These are phyloP conservation scores for Eupeodes latifasciatus DNA, from an alignment of 2,888 invertebrate genomes.

Conservation along the genomic window DNA sequence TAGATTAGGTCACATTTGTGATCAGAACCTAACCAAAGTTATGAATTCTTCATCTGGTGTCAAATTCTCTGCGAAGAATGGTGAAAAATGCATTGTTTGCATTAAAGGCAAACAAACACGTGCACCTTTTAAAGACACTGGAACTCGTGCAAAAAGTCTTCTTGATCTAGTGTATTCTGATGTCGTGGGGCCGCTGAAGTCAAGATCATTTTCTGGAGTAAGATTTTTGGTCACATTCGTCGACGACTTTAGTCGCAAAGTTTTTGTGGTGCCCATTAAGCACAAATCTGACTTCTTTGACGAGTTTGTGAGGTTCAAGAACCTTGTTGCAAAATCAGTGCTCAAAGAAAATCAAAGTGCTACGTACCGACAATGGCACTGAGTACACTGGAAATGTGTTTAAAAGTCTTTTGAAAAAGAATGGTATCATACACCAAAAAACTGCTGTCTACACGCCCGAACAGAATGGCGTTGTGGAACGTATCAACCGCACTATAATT, in stretches of 20 bases:
- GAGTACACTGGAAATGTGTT: constrained; percentile 69
- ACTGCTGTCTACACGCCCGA: constrained; percentile 73
- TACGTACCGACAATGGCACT: constrained; percentile 72
- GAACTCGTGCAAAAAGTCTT: constrained; percentile 68
- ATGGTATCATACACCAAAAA: constrained; percentile 76
- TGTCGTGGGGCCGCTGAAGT: constrained; percentile 81
- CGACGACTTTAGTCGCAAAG: constrained; percentile 78
- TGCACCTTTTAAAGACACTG: constrained; percentile 69
- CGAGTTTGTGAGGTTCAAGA: constrained; percentile 72
- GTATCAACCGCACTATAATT: constrained; percentile 73
- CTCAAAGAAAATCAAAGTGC: constrained; percentile 66
- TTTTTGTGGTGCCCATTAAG: constrained; percentile 60
- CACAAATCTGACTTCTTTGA: constrained; percentile 73
- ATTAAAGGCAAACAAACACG: constrained; percentile 77
- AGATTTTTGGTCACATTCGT: constrained; percentile 81
- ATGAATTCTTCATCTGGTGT: constrained; percentile 49
- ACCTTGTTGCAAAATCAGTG: constrained; percentile 75
- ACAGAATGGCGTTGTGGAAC: constrained; percentile 74
- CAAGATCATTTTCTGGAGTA: constrained; percentile 78
- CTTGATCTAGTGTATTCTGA: constrained; percentile 81
- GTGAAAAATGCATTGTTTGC: constrained; percentile 73
- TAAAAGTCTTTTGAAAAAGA: constrained; percentile 56
- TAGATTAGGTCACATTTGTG: constrained; percentile 77
- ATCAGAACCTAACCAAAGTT: constrained; percentile 51
- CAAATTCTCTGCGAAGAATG: constrained; percentile 48